Evolutionary conservation across 2,888 invertebrate species (phyloP).

Genomic region (Luperina nickerlii): DNA sequence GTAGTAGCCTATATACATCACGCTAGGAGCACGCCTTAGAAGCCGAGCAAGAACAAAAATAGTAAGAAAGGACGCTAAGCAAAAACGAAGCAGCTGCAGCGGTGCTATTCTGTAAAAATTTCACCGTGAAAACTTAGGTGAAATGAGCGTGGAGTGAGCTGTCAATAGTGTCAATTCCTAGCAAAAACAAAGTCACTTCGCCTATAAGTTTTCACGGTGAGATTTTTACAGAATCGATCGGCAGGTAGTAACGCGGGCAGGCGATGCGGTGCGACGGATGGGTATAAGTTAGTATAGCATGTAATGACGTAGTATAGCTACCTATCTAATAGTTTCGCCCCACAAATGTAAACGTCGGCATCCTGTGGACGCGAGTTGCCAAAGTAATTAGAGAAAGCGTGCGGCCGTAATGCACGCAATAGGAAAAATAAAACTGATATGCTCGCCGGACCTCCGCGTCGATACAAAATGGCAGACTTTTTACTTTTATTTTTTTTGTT

Average conservation of each 20-base stretch:
- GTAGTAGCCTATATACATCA: neutral
- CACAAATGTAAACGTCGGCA: slow-evolving; percentile 67
- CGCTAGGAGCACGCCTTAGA: neutral
- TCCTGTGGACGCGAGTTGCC: slow-evolving; percentile 73
- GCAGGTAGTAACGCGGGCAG: too few species aligned
- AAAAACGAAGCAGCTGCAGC: neutral
- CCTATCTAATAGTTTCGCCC: slow-evolving; percentile 66
- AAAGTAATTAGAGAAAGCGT: slow-evolving; percentile 81
- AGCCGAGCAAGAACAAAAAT: neutral
- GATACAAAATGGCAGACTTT: slow-evolving; percentile 31
- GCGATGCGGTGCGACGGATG: too few species aligned
- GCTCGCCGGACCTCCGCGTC: slow-evolving; percentile 40
- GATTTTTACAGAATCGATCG: too few species aligned
- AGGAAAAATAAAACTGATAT: slow-evolving; percentile 68
- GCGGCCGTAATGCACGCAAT: slow-evolving; percentile 59
- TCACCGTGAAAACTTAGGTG: too few species aligned
- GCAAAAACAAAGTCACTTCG: too few species aligned
- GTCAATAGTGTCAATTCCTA: too few species aligned
- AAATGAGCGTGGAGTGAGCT: too few species aligned
- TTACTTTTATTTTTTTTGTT: slow-evolving; percentile 21
- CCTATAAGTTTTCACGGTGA: too few species aligned
- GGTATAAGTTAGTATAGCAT: neutral
- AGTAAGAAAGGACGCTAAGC: neutral
- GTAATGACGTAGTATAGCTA: slow-evolving; percentile 39
- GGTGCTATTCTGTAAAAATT: too few species aligned